Evolutionary conservation across 92 coral and sea anemone species (phyloP), one percentile per base, ranked within the genome.

Genomic region (Phenganax marumi): DNA sequence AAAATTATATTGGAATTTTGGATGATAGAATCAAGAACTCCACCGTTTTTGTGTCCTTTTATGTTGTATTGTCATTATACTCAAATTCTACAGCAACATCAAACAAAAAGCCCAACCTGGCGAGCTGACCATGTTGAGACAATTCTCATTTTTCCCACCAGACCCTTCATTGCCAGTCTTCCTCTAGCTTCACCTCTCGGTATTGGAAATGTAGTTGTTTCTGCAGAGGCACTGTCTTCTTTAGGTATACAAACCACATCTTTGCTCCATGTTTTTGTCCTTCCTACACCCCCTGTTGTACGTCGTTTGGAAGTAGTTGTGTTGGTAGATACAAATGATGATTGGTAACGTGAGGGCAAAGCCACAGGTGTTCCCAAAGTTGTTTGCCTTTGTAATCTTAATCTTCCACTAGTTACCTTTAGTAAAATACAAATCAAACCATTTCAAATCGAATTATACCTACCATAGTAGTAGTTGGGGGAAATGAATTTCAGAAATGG

Each of bases 211-310:
- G 60, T 54, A 17, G 60, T 17, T 54, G 60, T 54, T 10, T 54
- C 60, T 17, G 17, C 17, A 17, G 60, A 10, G 17, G 17, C 60
- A 54, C 17, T 54, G 60, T 54, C 60, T 17, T 54, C 60, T 54
- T 54, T 17, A 54, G 60, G 60, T 10, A 54, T 54, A 17, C 60
- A 54, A 10, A 54, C 60, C 10, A 54, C 60, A 54, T 54, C 60
- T 54, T 54, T 54, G 17, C 60, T 54, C 60, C 60, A 54, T 10
- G 60, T 54, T 54, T 54, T 54, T 54, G 60, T 54, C 60, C 60
- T 10, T 10, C 60, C 60, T 54, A 54, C 60, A 10, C 60, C 60
- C 17, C 60, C 60, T 10, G 60, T 10, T 10, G 60, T 54, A 54
- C 60, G 60, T 17, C 60, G 60, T 54, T 17, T 54, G 10, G 60